These are phyloP conservation scores for Pocillopora damicornis DNA, from an alignment of 64 coral and sea anemone genomes.

Conservation along the genomic window DNA sequence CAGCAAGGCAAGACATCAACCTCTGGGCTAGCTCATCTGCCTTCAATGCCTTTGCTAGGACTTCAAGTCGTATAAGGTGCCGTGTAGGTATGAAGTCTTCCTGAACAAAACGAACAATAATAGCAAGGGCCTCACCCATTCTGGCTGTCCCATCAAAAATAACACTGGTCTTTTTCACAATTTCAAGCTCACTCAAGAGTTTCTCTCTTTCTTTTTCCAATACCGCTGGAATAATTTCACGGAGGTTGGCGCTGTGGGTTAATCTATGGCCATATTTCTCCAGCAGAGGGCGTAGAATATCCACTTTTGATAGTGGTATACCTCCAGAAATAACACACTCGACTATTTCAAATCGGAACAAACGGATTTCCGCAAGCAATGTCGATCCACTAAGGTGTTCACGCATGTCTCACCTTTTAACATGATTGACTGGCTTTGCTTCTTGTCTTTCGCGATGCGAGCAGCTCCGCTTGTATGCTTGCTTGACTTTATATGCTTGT, in stretches of 20 bases:
- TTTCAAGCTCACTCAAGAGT: conserved; percentile 58
- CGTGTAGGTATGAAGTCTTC: conserved; percentile 53
- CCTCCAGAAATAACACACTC: conserved; percentile 67
- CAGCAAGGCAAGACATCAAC: conserved; percentile 42
- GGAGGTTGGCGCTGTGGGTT: conserved; percentile 48
- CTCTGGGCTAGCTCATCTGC: conserved; percentile 50
- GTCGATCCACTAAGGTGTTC: conserved; percentile 58
- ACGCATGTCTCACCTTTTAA: conserved; percentile 32
- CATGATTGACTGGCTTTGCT: conserved; percentile 62
- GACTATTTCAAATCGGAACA: conserved; percentile 59
- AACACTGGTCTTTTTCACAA: conserved; percentile 53
- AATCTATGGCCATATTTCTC: conserved; percentile 72
- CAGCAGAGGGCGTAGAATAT: conserved; percentile 55
- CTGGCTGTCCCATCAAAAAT: conserved; percentile 63
- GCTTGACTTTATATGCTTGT: too few relatives aligned
- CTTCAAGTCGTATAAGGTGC: conserved; percentile 28
- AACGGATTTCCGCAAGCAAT: conserved; percentile 55
- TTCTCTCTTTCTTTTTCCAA: conserved; percentile 70
- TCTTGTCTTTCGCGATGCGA: conserved; percentile 53
- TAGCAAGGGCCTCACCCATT: conserved; percentile 60
- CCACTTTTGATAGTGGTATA: conserved; percentile 64
- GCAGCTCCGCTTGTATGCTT: too few relatives aligned
- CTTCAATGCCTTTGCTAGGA: conserved; percentile 42
- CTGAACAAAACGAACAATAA: conserved; percentile 60
- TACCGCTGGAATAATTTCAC: conserved; percentile 51